Evolutionary conservation across 2,888 invertebrate species (phyloP), one percentile per base, ranked within the genome.

Genomic region (Eilema caniola): DNA sequence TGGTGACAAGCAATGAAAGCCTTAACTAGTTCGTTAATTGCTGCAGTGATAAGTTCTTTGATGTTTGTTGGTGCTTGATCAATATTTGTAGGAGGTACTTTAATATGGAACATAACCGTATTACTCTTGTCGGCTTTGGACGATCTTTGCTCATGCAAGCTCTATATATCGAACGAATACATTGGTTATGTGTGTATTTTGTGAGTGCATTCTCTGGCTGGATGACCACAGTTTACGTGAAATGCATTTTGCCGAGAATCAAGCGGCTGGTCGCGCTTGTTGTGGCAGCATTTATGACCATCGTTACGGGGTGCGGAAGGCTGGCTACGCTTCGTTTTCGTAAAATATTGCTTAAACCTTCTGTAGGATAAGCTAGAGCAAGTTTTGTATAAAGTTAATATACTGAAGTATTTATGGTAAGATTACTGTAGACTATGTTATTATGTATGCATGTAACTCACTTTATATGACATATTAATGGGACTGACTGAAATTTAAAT

Each of bases 201-300:
- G 14, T 28, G 23, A 23, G 28, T 25, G 33, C 59, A 67, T 67
- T 53, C 20, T 62, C 47, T 31, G 24, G 59, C 57, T 56, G 53
- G 20, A 57, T 60, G 37, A 25, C 62, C 60, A 28, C 33, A 59
- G 69, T 69, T 69, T 56, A 72, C 53, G 62, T 60, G 57, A 66
- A 56, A 61, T n/a, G 10, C 33, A 33, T 72, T 63, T 69, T 53
- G 60, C 60, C 57, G 16, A 57, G 70, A 72, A 60, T 62, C 59
- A 66, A 72, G 72, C 66, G 66, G 72, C 63, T 60, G 37, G 59
- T 37, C 41, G 60, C 47, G 60, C 62, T 66, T 69, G 69, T 72
- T 69, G 60, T n/a, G 28, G 24, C 56, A 59, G 41, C 66, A 62
- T 69, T 72, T 69, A 72, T 66, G 57, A 63, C 66, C 60, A 3